Evolutionary conservation across 2,113 vertebrate genomes (phyloP).

Genomic region (Chionis minor): DNA sequence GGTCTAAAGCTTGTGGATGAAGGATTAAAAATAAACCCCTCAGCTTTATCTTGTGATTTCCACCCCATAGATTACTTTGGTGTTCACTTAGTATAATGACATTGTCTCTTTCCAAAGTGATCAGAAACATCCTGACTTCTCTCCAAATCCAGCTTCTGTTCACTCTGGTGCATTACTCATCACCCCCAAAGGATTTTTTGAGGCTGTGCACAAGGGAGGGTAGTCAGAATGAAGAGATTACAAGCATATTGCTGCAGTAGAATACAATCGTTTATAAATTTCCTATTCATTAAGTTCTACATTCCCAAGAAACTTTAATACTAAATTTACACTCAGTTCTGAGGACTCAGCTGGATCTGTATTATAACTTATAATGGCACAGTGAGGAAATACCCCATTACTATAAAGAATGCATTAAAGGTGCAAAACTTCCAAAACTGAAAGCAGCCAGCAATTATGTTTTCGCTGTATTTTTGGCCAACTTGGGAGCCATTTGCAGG

Average conservation of each 20-base stretch:
- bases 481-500: background rate
- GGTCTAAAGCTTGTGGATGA: background rate
- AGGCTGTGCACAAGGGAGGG: slow-evolving; percentile 26
- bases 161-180: slow-evolving; percentile 32
- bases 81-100: background rate
- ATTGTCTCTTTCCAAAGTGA: slow-evolving; percentile 43
- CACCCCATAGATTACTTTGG: background rate
- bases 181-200: slow-evolving; percentile 18
- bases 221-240: slow-evolving; percentile 42
- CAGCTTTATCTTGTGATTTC: background rate
- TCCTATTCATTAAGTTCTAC: slow-evolving; percentile 63
- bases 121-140: slow-evolving; percentile 34
- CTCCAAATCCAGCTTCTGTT: slow-evolving; percentile 27
- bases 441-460: background rate
- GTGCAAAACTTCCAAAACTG: background rate
- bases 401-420: slow-evolving; percentile 4
- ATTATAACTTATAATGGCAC: background rate
- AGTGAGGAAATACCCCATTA: slow-evolving; percentile 6
- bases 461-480: background rate
- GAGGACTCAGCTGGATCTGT: slow-evolving; percentile 25
- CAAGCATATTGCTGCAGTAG: slow-evolving; percentile 40
- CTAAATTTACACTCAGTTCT: slow-evolving; percentile 46
- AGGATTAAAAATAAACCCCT: background rate
- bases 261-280: slow-evolving; percentile 59
- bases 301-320: slow-evolving; percentile 49